Evolutionary conservation across 2,888 invertebrate species (phyloP), one percentile per base, ranked within the genome.

Genomic region (Luperina testacea): DNA sequence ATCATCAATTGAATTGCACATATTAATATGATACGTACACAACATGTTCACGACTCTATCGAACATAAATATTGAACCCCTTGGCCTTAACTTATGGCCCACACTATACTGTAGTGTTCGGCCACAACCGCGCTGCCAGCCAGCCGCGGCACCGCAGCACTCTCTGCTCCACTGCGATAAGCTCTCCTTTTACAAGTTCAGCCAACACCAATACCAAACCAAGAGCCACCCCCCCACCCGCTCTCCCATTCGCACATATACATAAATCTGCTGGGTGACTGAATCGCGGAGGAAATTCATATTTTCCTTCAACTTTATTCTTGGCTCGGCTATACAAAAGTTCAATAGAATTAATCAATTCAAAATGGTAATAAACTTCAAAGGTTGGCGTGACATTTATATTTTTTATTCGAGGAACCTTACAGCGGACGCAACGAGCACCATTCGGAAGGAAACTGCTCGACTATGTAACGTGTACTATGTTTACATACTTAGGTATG

Each of bases 271-370:
- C 61, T 73, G 72, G 67, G 73, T 76, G 83, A 75, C 68, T 83
- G 80, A 78, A 86, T 78, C 77, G 81, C 78, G 38, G 63, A 32
- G 72, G 70, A 86, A 82, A 86, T 86, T 78, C 86, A 86, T 84
- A 78, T 86, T 84, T 85, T 82, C 71, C 83, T 82, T 84, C n/a
- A 72, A 86, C 75, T 82, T 82, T 75, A 57, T 82, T 86, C 73
- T 79, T 83, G 87, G 78, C 78, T 76, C 73, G 45, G 67, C 48
- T 72, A 64, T 77, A 78, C 84, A 61, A 80, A 86, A 88, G 57
- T 79, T 84, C 67, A n/a, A 77, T 67, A 64, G 42, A 78, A 88
- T 88, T 81, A 86, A 88, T 87, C 84, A 87, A 86, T 88, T 81
- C 77, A 74, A 75, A 79, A 79, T 81, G 70, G 76, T 80, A 84